Base-by-base conservation (phyloP, 2,797 vertebrate species). In the Lepidocolaptes lacrymiger region DNA sequence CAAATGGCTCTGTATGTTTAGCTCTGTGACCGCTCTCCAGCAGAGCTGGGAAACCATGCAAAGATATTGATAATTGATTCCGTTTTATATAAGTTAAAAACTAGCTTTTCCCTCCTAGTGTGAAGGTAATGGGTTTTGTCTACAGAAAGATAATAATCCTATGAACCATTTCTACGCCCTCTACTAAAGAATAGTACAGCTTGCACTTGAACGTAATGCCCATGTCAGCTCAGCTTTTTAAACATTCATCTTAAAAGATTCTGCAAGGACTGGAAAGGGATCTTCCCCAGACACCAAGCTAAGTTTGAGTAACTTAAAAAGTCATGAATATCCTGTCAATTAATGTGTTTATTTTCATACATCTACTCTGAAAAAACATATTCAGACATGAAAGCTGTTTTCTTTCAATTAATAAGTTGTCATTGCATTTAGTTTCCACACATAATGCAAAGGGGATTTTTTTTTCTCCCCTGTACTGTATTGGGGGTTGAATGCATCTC, bases 321-420 rank as follows among this genome's bases (percentile, higher is more conserved):
- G 95, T 98, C 97, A 84, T 41, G 26, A 96, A 97, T 96, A 97
- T 96, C 89, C 96, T 97, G 98, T 98, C 97, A 98, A 97, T 98
- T 98, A 98, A 97, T 90, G 94, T 97, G 86, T 97, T 98, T 97
- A 96, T 93, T 96, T 79, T 24, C 89, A 91, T 92, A 88, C 19
- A 55, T 88, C 85, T 81, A 32, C 88, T 78, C 94, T 73, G 91
- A 90, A 94, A 96, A 96, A 96, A 96, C 79, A 91, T 95, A 96
- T 97, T 97, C 96, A 97, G 96, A 98, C 89, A 58, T 95, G 79
- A 97, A 92, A 68, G 89, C 88, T 94, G 71, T 96, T 98, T 97
- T 93, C 91, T 94, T 96, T 78, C 76, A 30, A 94, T 98, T 98
- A 97, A 96, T 93, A 97, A 96, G 93, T 97, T 96, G 83, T 87